Evolutionary conservation across 2,797 vertebrate species (phyloP).

Genomic region (Cygnus olor): DNA sequence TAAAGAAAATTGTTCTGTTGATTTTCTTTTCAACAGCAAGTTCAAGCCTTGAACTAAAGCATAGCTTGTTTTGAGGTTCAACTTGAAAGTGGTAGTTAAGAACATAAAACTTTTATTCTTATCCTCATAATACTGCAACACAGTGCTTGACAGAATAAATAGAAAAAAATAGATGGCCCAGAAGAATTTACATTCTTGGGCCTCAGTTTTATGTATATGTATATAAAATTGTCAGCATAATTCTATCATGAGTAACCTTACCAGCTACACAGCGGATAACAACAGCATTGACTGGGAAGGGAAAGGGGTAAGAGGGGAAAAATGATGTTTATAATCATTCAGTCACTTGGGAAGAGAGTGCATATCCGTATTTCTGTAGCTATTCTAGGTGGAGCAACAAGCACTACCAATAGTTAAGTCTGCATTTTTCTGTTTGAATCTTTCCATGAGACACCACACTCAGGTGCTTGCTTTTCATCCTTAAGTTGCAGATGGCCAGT

Average conservation of each 20-base stretch:
- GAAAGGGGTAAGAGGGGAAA: not conserved
- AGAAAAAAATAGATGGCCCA: not conserved
- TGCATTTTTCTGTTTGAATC: not conserved
- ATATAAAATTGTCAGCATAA: not conserved
- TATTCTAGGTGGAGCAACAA: not conserved
- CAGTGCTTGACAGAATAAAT: conserved; percentile 10
- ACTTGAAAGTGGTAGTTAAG: conserved; percentile 22
- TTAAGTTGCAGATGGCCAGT: not conserved
- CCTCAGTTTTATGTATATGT: not conserved
- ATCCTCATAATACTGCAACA: not conserved
- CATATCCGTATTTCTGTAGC: not conserved
- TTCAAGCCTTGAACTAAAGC: conserved; percentile 44
- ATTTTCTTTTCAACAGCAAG: conserved; percentile 44
- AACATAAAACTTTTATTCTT: conserved; percentile 7
- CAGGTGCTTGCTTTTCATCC: not conserved
- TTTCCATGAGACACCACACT: not conserved
- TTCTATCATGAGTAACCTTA: not conserved
- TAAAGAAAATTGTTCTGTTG: conserved; percentile 39
- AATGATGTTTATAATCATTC: not conserved
- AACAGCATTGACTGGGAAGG: not conserved
- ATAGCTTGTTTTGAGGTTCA: conserved; percentile 27
- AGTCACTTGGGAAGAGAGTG: not conserved
- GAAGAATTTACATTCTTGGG: not conserved
- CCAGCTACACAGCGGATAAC: not conserved
- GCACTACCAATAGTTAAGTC: not conserved